phyloP scores from a whole-genome alignment of 2,797 vertebrate species.

The Remorina albescens region DNA sequence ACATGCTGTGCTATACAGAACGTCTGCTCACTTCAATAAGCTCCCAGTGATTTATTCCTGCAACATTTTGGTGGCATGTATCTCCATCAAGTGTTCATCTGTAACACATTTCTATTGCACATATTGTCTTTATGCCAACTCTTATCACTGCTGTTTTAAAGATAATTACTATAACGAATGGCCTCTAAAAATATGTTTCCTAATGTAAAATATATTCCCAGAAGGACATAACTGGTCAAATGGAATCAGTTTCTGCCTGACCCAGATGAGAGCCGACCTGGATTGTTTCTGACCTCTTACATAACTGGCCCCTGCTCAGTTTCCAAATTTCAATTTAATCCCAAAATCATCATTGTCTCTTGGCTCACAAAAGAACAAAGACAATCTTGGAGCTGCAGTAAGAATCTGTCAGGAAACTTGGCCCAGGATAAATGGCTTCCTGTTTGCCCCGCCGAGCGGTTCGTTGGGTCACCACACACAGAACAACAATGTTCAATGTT shows the following conservation, averaged over 20 bases:
- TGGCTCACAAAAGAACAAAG: slow-evolving; percentile 62
- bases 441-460: slow-evolving; percentile 67
- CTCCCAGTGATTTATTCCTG: no score
- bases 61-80: no score
- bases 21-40: no score
- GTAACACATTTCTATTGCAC: no score
- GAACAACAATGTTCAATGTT: slow-evolving; percentile 50
- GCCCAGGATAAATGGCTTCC: slow-evolving; percentile 76
- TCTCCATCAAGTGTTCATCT: no score
- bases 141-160: neutral
- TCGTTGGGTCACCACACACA: slow-evolving; percentile 66
- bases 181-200: neutral
- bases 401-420: slow-evolving; percentile 66
- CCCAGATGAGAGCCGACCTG: slow-evolving; percentile 26
- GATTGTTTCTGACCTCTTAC: slow-evolving; percentile 40
- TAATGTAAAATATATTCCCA: neutral
- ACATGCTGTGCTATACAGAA: no score
- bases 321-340: slow-evolving; percentile 62
- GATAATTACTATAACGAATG: neutral
- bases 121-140: neutral
- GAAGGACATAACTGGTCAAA: neutral
- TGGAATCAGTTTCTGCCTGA: slow-evolving; percentile 17
- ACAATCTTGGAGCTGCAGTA: slow-evolving; percentile 56
- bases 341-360: slow-evolving; percentile 63
- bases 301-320: slow-evolving; percentile 47